Conservation (phyloP, 2,113 vertebrate genomes). For the Barnardius zonarius region DNA sequence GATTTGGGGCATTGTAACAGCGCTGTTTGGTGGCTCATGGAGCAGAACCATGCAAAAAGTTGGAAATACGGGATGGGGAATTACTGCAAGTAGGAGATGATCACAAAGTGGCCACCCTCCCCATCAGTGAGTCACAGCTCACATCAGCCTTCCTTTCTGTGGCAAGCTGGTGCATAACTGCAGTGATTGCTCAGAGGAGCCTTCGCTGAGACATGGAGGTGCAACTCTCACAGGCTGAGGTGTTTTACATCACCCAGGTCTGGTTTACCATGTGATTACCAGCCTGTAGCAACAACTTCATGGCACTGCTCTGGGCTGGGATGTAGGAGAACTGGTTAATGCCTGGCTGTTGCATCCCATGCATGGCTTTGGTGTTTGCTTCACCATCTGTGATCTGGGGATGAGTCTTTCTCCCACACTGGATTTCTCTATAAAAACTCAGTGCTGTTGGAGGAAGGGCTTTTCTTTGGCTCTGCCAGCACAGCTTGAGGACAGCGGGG, state of each 20-base stretch:
- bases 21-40: neutral
- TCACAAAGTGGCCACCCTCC: neutral
- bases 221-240: neutral
- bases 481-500: accelerated
- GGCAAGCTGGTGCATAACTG: neutral
- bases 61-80: neutral
- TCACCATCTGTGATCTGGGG: neutral
- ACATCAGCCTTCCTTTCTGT: neutral
- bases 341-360: neutral
- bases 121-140: neutral
- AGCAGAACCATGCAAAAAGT: neutral
- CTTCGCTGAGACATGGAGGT: neutral
- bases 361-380: neutral
- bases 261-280: accelerated
- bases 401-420: neutral
- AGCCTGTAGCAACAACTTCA: neutral
- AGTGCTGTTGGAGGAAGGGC: neutral
- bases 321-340: neutral
- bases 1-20: neutral
- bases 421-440: neutral
- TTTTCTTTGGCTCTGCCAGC: neutral
- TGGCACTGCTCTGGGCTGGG: accelerated
- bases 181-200: neutral
- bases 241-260: neutral
- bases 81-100: neutral